These are phyloP conservation scores for Bombylius major DNA, from an alignment of 2,888 invertebrate species.

Conservation along the genomic window DNA sequence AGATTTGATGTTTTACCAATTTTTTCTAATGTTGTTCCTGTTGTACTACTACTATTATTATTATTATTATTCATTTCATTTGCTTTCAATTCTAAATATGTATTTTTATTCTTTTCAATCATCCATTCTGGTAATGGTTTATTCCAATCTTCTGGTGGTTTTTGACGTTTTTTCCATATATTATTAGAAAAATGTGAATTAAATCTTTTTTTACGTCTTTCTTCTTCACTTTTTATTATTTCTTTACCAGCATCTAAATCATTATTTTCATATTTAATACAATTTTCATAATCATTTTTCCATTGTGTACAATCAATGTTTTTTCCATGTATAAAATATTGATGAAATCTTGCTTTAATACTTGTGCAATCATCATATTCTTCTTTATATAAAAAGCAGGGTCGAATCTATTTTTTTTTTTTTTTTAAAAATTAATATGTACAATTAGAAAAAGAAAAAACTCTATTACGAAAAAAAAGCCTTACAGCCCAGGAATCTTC, in stretches of 20 bases:
- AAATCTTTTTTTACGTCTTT: conserved; percentile 49
- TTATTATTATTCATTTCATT: conserved; percentile 38
- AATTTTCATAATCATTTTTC: conserved; percentile 65
- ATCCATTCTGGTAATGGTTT: conserved; percentile 68
- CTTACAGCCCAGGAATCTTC: too few species aligned
- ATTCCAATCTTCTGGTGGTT: conserved; percentile 71
- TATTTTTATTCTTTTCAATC: conserved; percentile 49
- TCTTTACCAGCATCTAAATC: conserved; percentile 49
- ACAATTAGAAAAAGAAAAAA: too few species aligned
- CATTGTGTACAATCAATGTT: conserved; percentile 62
- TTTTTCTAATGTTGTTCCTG: too few species aligned
- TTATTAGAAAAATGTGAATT: conserved; percentile 57
- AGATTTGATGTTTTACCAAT: too few species aligned
- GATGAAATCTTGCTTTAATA: conserved; percentile 64
- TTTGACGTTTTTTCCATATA: conserved; percentile 61
- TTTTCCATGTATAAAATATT: conserved; percentile 71
- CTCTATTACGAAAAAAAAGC: too few species aligned
- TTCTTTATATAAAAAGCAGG: conserved; percentile 65
- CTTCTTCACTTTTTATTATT: conserved; percentile 58
- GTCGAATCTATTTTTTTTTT: conserved; percentile 48
- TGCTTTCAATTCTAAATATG: conserved; percentile 52
- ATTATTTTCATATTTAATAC: conserved; percentile 50
- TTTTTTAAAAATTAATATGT: not conserved
- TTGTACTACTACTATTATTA: not conserved
- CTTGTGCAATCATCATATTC: conserved; percentile 73